These are phyloP conservation scores for Chroicocephalus ridibundus DNA, from an alignment of 2,113 vertebrate species.

Conservation along the genomic window DNA sequence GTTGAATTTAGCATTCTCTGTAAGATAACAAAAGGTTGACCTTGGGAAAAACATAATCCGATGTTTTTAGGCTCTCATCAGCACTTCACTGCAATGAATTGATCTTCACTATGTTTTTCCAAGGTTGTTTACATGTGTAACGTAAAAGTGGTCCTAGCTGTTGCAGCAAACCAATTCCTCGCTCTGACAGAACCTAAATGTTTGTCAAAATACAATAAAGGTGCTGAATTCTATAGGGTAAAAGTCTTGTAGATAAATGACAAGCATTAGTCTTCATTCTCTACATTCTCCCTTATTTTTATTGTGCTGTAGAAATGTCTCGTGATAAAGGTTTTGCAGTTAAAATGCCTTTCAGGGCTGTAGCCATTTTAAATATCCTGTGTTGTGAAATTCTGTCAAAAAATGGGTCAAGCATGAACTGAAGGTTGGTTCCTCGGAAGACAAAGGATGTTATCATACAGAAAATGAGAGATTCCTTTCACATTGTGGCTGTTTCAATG, in stretches of 20 bases:
- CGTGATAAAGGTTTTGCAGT: neutral
- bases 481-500: neutral
- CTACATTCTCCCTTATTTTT: neutral
- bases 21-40: neutral
- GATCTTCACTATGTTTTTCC: neutral
- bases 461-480: constrained; percentile 46
- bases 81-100: neutral
- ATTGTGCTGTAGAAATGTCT: neutral
- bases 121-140: neutral
- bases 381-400: constrained; percentile 51
- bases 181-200: neutral
- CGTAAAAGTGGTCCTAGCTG: neutral
- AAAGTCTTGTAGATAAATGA: neutral
- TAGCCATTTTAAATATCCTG: neutral
- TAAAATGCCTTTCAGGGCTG: constrained; percentile 41
- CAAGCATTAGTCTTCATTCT: neutral
- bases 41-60: neutral
- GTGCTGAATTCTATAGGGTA: neutral
- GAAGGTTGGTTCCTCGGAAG: constrained; percentile 20
- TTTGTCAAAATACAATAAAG: neutral
- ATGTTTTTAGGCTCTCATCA: neutral
- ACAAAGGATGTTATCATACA: constrained; percentile 21
- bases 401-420: constrained; percentile 67
- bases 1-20: neutral
- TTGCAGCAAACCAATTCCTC: neutral